These are phyloP conservation scores for Oscheius sp. DNA, from an alignment of 2,888 invertebrate genomes.

Conservation along the genomic window DNA sequence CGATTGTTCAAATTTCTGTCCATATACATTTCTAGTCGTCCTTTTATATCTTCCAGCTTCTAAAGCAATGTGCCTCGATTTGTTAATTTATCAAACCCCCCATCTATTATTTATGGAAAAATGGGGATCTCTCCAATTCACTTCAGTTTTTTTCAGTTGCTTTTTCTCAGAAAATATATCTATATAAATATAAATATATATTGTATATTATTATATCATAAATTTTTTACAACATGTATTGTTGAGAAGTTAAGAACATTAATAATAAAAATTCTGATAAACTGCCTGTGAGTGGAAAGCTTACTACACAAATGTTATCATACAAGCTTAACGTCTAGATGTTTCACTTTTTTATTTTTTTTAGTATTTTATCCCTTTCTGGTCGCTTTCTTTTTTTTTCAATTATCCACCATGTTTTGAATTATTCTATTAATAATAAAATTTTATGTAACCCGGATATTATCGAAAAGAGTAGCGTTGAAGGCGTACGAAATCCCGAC, in stretches of 20 bases:
- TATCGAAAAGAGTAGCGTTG: constrained; percentile 47
- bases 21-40: constrained; percentile 16
- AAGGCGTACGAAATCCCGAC: constrained; percentile 41
- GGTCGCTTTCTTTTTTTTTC: neutral
- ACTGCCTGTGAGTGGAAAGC: no score
- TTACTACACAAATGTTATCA: no score
- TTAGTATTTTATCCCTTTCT: no score
- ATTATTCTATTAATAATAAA: neutral
- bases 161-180: no score
- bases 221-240: no score
- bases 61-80: constrained; percentile 22
- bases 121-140: constrained; percentile 25
- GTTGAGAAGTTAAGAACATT: no score
- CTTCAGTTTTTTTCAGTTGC: no score
- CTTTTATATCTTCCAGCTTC: constrained; percentile 10
- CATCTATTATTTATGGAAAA: constrained; percentile 2
- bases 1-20: constrained; percentile 17
- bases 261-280: no score
- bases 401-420: neutral
- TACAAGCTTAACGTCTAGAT: no score
- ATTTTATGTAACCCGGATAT: neutral
- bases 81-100: neutral
- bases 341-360: no score
- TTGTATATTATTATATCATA: no score
- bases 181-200: no score